These are phyloP conservation scores for Conchocele bisecta DNA, from an alignment of 2,888 invertebrate genomes.

Conservation along the genomic window DNA sequence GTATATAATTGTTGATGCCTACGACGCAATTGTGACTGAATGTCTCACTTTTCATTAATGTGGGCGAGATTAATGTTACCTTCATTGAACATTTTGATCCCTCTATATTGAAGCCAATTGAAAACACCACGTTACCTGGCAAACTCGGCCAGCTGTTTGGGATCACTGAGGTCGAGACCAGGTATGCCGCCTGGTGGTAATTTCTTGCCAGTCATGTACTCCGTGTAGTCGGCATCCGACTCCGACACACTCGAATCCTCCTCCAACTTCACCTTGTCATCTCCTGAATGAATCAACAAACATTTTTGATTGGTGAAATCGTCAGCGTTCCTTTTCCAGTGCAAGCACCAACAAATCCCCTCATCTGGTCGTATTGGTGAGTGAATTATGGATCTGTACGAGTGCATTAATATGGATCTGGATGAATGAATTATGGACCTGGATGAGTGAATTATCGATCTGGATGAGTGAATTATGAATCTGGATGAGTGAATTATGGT, in stretches of 20 bases:
- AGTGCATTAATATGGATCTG: no score
- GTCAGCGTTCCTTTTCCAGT: no score
- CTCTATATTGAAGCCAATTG: background rate
- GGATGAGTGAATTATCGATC: no score
- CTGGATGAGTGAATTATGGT: no score
- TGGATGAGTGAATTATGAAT: no score
- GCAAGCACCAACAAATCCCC: no score
- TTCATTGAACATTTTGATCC: background rate
- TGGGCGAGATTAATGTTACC: background rate
- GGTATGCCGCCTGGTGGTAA: conserved; percentile 88
- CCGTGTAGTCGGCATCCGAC: conserved; percentile 93
- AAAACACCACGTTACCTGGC: conserved; percentile 85
- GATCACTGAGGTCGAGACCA: conserved; percentile 94
- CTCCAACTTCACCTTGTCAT: conserved; percentile 75
- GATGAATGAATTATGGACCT: no score
- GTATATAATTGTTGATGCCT: no score
- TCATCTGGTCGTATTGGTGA: no score
- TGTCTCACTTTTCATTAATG: no score
- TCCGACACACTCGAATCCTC: conserved; percentile 76
- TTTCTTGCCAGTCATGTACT: conserved; percentile 95
- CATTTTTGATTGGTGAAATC: background rate
- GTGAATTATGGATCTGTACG: no score
- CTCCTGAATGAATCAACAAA: conserved; percentile 51
- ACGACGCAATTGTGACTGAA: no score
- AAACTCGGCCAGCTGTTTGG: conserved; percentile 96